Base-by-base conservation (phyloP, 1,140 invertebrate genomes). In the Drosophila guanche region DNA sequence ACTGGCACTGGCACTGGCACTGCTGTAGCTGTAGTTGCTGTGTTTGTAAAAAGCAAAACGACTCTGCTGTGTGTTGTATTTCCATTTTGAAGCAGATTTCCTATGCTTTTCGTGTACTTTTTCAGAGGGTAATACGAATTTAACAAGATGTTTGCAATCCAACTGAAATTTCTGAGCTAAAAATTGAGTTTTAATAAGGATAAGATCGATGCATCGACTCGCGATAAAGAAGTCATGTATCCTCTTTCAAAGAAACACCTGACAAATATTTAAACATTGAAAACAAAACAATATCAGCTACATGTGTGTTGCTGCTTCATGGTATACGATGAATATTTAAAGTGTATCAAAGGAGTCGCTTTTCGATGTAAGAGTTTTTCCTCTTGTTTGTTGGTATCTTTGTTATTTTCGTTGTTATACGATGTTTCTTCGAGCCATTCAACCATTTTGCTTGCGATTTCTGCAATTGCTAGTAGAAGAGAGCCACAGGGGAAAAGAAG, bases 61-160 rank as follows among this genome's bases (percentile, higher is more conserved):
- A 33, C 3, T 33, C 3, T 69, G 43, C 58, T 80, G 76, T 50
- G 55, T 69, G 61, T 78, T 83, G 79, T 83, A 61, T 68, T 80
- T 56, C 56, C 50, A 63, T 65, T 73, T 78, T 57, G 23, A 72
- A 71, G 67, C 66, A 70, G 74, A 69, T 69, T 69, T 69, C 56
- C 43, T 33, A 25, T 48, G 40, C 8, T 33, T 22, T 23, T 55
- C 42, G 29, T 33, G 29, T 55, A 8, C 41, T 42, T 29, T 16
- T 37, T 14, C 33, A 12, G 10, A 10, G 33, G 33, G 33, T 37
- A 37, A 12, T 12, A 12, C 4, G 33, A 4, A 4, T 37, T 10
- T 3, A 10, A 10, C 33, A 12, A 37, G 33, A 37, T 10, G 33
- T 37, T 37, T 12, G 33, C 10, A 0, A 10, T 0, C 1, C 6